Percentiles rank a stretch among this genome's conserved stretches.
phyloP scores from a whole-genome alignment of 2,113 vertebrate genomes.

The Diadophis punctatus region DNA sequence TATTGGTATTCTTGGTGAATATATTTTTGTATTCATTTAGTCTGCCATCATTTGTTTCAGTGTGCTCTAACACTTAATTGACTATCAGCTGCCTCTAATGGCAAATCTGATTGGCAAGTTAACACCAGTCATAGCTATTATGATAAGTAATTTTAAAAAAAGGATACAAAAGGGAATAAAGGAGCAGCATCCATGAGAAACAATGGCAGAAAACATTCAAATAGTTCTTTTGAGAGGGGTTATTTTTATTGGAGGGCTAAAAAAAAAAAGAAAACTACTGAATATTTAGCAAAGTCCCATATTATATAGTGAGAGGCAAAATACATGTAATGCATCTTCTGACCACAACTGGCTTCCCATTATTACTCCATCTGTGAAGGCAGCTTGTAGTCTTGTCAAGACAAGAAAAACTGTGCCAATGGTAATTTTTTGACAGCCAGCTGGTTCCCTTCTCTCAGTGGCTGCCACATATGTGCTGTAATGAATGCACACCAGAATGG shows the following conservation, averaged over 20 bases:
- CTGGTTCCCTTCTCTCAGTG: constrained; percentile 63
- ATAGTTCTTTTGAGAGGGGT: not conserved
- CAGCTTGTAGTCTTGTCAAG: constrained; percentile 75
- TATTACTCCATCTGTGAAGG: constrained; percentile 75
- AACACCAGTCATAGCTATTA: not conserved
- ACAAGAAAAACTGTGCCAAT: constrained; percentile 73
- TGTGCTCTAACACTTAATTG: not conserved
- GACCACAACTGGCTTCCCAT: constrained; percentile 70
- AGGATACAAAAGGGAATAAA: not conserved
- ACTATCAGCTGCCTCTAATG: not conserved
- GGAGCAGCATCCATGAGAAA: not conserved
- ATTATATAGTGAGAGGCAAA: constrained; percentile 43
- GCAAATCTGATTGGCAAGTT: not conserved
- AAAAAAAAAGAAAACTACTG: constrained; percentile 18
- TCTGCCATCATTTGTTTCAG: not conserved
- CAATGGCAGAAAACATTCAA: not conserved
- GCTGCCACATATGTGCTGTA: constrained; percentile 68
- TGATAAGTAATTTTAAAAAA: not conserved
- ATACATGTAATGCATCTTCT: constrained; percentile 45
- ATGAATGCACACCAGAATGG: constrained; percentile 63
- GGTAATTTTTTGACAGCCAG: constrained; percentile 75
- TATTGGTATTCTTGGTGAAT: not conserved
- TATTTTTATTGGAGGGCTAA: not conserved
- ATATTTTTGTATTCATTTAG: no score
- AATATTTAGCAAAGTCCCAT: constrained; percentile 20